Evolutionary conservation across 2,113 vertebrate genomes (phyloP), one percentile per base, ranked within the genome.

Genomic region (Candoia aspera): DNA sequence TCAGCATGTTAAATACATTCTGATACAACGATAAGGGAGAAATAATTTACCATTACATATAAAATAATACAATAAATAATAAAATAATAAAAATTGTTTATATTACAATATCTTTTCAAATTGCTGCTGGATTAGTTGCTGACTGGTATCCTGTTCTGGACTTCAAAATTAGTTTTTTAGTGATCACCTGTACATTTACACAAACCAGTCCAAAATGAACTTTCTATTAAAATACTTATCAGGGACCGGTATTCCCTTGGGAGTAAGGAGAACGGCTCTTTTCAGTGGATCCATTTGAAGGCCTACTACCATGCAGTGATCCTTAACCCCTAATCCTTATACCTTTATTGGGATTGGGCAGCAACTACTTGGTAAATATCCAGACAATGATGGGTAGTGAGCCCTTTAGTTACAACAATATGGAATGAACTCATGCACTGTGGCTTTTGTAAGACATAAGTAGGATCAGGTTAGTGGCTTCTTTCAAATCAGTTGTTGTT

Each of bases 131-230:
- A 93, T 42, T 92, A 93, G 85, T 64, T 1, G 1, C 91, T 94
- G 86, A 91, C 17, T 21, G 24, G 54, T 33, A n/a, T 88, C 90
- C 23, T 60, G 88, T 88, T 94, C 73, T 85, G 90, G 86, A 86
- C 95, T 91, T 83, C 64, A 85, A 89, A 93, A 94, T 83, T 94
- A 60, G 19, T 10, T 91, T 93, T n/a, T 95, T 92, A 93, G 94
- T 91, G 90, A 57, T 0, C 90, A 79, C 88, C 90, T 85, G 54
- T 91, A 86, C 55, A 86, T 15, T 87, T 94, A 86, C 84, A 58
- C 53, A 95, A 92, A 26, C 95, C 95, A 94, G 94, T 58, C 53
- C 29, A 24, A 90, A 57, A 58, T 37, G 33, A 24, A 13, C 17
- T 60, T 85, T 85, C 9, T 33, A 8, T 91, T 46, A 60, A 60